Conservation (phyloP, 2,113 vertebrate species). For the Brienomyrus brachyistius region DNA sequence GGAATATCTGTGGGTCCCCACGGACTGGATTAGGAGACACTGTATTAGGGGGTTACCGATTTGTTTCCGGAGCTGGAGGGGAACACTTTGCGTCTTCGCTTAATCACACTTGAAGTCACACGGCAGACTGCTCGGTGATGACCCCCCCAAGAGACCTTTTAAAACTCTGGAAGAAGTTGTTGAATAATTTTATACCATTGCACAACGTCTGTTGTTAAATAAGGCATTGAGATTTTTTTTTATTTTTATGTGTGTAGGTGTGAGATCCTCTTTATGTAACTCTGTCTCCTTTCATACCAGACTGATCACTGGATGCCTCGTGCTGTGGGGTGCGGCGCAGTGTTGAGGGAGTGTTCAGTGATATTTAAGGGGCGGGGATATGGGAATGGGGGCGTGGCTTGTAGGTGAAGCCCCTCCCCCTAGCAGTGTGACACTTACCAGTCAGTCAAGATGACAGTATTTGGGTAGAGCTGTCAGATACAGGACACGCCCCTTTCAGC, state of each 20-base stretch:
- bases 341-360: background rate
- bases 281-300: background rate
- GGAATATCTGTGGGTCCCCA: background rate
- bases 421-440: background rate
- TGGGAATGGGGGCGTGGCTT: background rate
- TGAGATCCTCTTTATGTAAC: background rate
- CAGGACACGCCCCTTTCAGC: background rate
- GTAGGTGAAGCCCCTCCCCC: background rate
- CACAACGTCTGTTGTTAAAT: background rate
- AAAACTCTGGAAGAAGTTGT: background rate
- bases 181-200: background rate
- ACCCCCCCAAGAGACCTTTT: no score
- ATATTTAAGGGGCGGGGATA: background rate
- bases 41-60: background rate
- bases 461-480: background rate
- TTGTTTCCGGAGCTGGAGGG: background rate
- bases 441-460: background rate
- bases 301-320: background rate
- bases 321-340: background rate
- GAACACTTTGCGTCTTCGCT: background rate
- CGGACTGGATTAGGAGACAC: background rate
- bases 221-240: background rate
- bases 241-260: background rate
- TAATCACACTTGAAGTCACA: background rate
- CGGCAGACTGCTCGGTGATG: background rate